Percentiles rank a stretch among this genome's conserved stretches.
These are phyloP conservation scores for Ceramica pisi DNA, from an alignment of 2,888 invertebrate genomes.

Conservation along the genomic window DNA sequence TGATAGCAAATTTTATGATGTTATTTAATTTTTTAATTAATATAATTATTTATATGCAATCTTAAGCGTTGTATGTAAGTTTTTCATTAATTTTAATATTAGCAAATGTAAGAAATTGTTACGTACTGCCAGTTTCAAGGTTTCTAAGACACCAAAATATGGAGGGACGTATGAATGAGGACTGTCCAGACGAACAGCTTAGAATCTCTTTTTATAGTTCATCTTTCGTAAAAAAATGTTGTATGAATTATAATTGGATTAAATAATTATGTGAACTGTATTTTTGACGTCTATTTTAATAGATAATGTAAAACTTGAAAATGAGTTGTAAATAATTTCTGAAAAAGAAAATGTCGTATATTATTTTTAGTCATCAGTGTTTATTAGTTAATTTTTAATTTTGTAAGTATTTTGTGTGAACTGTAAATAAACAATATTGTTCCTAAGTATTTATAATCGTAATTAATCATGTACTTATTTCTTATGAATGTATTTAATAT, in stretches of 20 bases:
- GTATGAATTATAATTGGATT: constrained; percentile 52
- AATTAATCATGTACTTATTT: constrained; percentile 63
- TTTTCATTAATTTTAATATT: constrained; percentile 71
- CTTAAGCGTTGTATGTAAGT: constrained; percentile 76
- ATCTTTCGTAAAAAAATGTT: constrained; percentile 42
- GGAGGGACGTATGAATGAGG: constrained; percentile 75
- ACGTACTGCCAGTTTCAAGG: constrained; percentile 88
- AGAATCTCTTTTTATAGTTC: constrained; percentile 62
- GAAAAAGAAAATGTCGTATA: constrained; percentile 22
- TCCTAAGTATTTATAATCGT: constrained; percentile 65
- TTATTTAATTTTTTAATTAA: constrained; percentile 75
- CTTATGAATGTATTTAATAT: constrained; percentile 57
- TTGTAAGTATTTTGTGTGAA: constrained; percentile 53
- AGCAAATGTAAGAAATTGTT: constrained; percentile 80
- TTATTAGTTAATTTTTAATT: constrained; percentile 25
- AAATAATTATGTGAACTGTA: constrained; percentile 47
- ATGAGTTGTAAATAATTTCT: constrained; percentile 58
- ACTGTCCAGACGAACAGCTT: constrained; percentile 75
- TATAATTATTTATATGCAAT: constrained; percentile 76
- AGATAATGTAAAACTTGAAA: constrained; percentile 39
- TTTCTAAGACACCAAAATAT: constrained; percentile 85
- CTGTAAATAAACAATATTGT: constrained; percentile 63
- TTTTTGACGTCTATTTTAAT: constrained; percentile 48
- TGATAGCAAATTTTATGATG: constrained; percentile 82
- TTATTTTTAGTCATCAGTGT: constrained; percentile 27